Base-by-base conservation (phyloP, 2,797 vertebrate genomes). In the Danio tinwini region DNA sequence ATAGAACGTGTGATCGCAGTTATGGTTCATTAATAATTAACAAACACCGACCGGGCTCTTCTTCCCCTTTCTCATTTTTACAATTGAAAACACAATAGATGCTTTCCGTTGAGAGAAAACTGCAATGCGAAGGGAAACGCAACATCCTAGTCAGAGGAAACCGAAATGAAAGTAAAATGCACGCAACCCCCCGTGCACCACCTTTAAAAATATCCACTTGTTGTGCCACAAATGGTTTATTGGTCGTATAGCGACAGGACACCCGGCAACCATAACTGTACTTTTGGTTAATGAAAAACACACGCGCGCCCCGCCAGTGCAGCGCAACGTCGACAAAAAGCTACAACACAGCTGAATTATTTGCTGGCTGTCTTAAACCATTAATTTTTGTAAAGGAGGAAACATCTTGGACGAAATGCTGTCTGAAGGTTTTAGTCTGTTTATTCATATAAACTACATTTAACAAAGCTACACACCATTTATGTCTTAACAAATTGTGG, bases 101-200 rank as follows among this genome's bases (percentile, higher is more conserved):
- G 89, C 86, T 93, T 94, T 91, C 93, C 92, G 90, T 93, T 90
- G 87, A 86, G 91, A 92, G 89, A 92, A 85, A 83, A 82, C 67
- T 83, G 80, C 80, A 68, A 56, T 75, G 85, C 61, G 53, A 87
- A 90, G 93, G 93, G 92, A 93, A 93, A 78, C 86, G 62, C 62
- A 78, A 91, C 90, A 91, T 93, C 92, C 91, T 92, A 88, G 74
- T 69, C 82, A 53, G 80, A 80, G 78, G 78, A 85, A 78, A 82
- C 75, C 73, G 83, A 87, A 88, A 85, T 82, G 81, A 85, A 89
- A 87, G 87, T 88, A 87, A 86, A 80, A 78, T 74, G 81, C 75
- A 87, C 81, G 82, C 76, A 85, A 79, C 83, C 84, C 88, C 83
- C 87, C 79, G 39, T 42, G 74, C 81, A 56, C 70, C 73, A 82